Evolutionary conservation across 2,113 vertebrate species (phyloP).

Genomic region (Pipa parva): DNA sequence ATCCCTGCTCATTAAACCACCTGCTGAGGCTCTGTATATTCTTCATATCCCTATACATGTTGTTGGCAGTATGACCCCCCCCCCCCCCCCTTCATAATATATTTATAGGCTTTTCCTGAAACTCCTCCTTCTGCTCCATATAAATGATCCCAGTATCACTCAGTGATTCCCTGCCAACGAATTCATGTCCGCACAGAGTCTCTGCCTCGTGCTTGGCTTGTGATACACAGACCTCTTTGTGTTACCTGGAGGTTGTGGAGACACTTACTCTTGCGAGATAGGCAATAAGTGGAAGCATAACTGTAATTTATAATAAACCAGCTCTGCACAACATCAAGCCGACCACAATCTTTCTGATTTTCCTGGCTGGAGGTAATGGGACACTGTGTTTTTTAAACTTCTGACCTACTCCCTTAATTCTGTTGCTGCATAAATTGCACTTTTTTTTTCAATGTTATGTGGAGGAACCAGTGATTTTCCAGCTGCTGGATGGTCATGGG

Average conservation of each 20-base stretch:
- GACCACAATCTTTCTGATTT: conserved; percentile 29
- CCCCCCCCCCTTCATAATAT: too few relatives aligned
- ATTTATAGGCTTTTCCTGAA: background rate
- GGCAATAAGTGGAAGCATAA: conserved; percentile 28
- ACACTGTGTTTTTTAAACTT: conserved; percentile 34
- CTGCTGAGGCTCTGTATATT: too few relatives aligned
- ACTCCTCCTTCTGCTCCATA: background rate
- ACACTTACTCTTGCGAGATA: conserved; percentile 32
- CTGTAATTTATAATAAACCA: conserved; percentile 37
- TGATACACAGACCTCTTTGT: conserved; percentile 37
- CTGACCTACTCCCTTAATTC: conserved; percentile 19
- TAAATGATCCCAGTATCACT: background rate
- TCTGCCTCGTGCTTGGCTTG: conserved; percentile 8
- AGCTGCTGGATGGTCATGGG: too few relatives aligned
- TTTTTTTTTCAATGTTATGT: conserved; percentile 5
- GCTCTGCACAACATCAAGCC: conserved; percentile 28
- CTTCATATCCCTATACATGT: too few relatives aligned
- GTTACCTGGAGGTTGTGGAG: conserved; percentile 11
- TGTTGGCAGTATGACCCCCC: too few relatives aligned
- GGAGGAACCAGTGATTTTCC: too few relatives aligned
- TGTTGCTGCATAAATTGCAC: background rate
- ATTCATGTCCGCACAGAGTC: conserved; percentile 12
- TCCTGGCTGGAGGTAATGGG: conserved; percentile 27
- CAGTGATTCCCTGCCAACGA: conserved; percentile 1
- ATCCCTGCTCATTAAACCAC: too few relatives aligned